A percentile compares a stretch with the other conserved stretches of the same genome.
These are phyloP conservation scores for Falco novaeseelandiae DNA, from an alignment of 2,797 vertebrate genomes.

Conservation along the genomic window DNA sequence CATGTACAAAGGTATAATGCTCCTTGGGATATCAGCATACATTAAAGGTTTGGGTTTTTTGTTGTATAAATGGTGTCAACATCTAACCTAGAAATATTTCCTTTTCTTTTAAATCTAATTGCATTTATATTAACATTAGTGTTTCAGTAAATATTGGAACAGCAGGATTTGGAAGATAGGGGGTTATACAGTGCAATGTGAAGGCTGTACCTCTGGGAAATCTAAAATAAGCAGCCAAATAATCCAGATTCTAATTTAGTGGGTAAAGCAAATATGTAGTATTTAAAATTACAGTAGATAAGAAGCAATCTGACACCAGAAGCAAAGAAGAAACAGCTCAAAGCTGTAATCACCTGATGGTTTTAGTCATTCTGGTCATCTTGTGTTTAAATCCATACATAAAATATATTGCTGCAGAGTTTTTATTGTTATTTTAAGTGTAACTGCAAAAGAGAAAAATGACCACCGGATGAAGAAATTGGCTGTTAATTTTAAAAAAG, in stretches of 20 bases:
- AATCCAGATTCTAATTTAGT: slow-evolving; percentile 78
- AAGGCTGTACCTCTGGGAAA: slow-evolving; percentile 69
- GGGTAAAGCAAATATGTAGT: slow-evolving; percentile 59
- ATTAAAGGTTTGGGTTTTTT: background rate
- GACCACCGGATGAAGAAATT: background rate
- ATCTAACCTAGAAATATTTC: background rate
- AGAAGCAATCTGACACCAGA: slow-evolving; percentile 68
- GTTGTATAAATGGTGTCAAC: background rate
- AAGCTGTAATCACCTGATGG: slow-evolving; percentile 58
- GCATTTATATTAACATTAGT: background rate
- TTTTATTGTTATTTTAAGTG: background rate
- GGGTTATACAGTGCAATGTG: slow-evolving; percentile 4
- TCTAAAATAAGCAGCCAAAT: slow-evolving; percentile 72
- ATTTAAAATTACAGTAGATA: slow-evolving; percentile 60
- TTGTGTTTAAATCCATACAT: slow-evolving; percentile 15
- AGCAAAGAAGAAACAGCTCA: slow-evolving; percentile 22
- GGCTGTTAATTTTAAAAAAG: background rate
- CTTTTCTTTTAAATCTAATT: background rate
- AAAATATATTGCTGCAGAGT: background rate
- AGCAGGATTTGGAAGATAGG: slow-evolving; percentile 60
- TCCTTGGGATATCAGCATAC: background rate
- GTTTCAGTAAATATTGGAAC: slow-evolving; percentile 15
- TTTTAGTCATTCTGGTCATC: slow-evolving; percentile 31
- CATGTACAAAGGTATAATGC: fast-evolving
- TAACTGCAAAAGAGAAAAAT: background rate